These are phyloP conservation scores for Euglossa dilemma DNA, from an alignment of 1,140 invertebrate genomes.

Conservation along the genomic window DNA sequence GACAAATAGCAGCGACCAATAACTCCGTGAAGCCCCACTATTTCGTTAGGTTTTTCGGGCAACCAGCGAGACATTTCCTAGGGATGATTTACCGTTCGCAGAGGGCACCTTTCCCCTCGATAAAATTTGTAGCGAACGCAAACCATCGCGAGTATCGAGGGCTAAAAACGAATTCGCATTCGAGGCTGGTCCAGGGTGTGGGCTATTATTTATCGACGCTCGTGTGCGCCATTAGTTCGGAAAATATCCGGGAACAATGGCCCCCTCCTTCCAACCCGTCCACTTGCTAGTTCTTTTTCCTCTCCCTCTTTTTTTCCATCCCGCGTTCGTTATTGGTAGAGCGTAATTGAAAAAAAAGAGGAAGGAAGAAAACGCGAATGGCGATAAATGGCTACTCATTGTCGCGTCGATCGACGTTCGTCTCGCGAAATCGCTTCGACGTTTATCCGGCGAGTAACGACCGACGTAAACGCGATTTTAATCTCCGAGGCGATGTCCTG, in stretches of 20 bases:
- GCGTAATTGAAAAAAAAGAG: background rate
- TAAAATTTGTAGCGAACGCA: constrained; percentile 10
- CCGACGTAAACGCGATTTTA: constrained; percentile 36
- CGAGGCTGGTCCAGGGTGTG: background rate
- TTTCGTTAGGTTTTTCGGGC: background rate
- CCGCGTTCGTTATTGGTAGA: constrained; percentile 15
- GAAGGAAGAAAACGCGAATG: constrained; percentile 22
- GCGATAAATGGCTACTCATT: constrained; percentile 41
- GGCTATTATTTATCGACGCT: constrained; percentile 41
- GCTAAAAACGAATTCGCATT: constrained; percentile 28
- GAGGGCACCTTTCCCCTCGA: background rate
- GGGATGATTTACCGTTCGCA: constrained; percentile 1
- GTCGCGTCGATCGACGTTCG: constrained; percentile 13
- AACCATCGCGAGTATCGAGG: background rate
- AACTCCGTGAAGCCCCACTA: background rate
- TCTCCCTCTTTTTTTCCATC: constrained; percentile 10
- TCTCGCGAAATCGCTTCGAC: constrained; percentile 29
- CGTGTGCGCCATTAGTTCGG: constrained; percentile 30
- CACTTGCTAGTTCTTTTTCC: constrained; percentile 4
- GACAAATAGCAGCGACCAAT: no score
- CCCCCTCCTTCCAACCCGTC: background rate
- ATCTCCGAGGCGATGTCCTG: constrained; percentile 1
- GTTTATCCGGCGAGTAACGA: constrained; percentile 14
- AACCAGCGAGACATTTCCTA: background rate
- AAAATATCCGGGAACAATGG: constrained; percentile 49